These are phyloP conservation scores for Hassar affinis DNA, from an alignment of 2,113 vertebrate species.

Conservation along the genomic window DNA sequence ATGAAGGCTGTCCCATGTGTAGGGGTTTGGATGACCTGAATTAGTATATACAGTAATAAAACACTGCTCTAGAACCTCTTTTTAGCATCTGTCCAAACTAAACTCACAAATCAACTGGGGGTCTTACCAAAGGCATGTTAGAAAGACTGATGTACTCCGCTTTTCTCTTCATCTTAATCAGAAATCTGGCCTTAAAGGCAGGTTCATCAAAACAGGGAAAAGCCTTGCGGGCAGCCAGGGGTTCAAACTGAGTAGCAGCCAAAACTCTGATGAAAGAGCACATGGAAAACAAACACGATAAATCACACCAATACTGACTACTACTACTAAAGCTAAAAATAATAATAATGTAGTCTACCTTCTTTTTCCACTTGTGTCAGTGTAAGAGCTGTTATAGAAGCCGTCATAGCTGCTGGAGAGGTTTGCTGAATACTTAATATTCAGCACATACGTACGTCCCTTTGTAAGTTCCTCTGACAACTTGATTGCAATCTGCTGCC, in stretches of 20 bases:
- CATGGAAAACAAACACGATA: background rate
- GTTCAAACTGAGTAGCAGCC: slow-evolving; percentile 95
- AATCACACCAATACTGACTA: background rate
- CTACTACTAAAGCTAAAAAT: background rate
- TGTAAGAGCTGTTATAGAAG: slow-evolving; percentile 90
- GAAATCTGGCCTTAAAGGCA: slow-evolving; percentile 88
- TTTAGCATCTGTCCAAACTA: background rate
- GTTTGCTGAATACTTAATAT: slow-evolving; percentile 78
- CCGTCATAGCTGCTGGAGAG: slow-evolving; percentile 84
- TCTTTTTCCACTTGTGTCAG: slow-evolving; percentile 70
- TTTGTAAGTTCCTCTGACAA: slow-evolving; percentile 73
- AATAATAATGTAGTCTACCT: slow-evolving; percentile 57
- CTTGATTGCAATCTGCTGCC: slow-evolving; percentile 84
- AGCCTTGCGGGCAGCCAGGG: slow-evolving; percentile 85
- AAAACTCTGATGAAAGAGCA: slow-evolving; percentile 73
- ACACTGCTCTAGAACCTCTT: background rate
- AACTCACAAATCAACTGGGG: background rate
- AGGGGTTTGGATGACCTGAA: too few relatives aligned
- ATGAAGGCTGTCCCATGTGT: too few relatives aligned
- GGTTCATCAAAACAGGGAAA: slow-evolving; percentile 99
- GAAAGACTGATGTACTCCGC: slow-evolving; percentile 79
- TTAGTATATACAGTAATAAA: background rate
- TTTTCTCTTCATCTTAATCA: slow-evolving; percentile 82
- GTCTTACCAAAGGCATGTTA: slow-evolving; percentile 94
- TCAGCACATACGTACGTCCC: slow-evolving; percentile 77